Evolutionary conservation across 2,113 vertebrate genomes (phyloP).

Genomic region (Lamprotornis superbus): DNA sequence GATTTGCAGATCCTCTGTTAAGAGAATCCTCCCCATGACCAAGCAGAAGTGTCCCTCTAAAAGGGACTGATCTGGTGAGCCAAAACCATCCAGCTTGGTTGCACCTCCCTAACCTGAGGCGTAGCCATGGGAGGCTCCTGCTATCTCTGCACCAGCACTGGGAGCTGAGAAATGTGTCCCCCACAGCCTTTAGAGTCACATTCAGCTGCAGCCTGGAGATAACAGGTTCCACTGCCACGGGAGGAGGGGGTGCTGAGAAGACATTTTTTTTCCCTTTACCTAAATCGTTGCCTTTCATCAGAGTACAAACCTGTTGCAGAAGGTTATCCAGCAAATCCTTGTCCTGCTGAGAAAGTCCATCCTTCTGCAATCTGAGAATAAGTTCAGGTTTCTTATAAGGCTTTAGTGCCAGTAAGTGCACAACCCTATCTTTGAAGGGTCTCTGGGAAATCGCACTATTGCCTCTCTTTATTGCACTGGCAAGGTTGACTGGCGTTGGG

Average conservation of each 20-base stretch:
- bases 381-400: conserved; percentile 95
- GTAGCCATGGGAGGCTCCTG: background rate
- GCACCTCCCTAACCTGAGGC: background rate
- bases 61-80: background rate
- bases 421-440: conserved; percentile 89
- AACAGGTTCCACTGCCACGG: background rate
- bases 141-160: background rate
- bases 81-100: background rate
- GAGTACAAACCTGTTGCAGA: conserved; percentile 87
- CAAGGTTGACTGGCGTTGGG: conserved; percentile 89
- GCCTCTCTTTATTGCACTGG: conserved; percentile 84
- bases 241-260: background rate
- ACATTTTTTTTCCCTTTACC: background rate
- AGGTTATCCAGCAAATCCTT: conserved; percentile 90
- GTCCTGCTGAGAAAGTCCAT: conserved; percentile 85
- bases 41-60: background rate
- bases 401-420: conserved; percentile 94
- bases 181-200: background rate
- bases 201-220: background rate
- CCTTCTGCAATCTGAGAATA: conserved; percentile 92
- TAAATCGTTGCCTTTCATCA: background rate
- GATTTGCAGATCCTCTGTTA: background rate
- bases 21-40: background rate
- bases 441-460: conserved; percentile 73
- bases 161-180: background rate